A percentile compares a stretch with the other conserved stretches of the same genome.
Evolutionary conservation across 1,140 invertebrate species (phyloP).

Genomic region (Drosophila lowei): DNA sequence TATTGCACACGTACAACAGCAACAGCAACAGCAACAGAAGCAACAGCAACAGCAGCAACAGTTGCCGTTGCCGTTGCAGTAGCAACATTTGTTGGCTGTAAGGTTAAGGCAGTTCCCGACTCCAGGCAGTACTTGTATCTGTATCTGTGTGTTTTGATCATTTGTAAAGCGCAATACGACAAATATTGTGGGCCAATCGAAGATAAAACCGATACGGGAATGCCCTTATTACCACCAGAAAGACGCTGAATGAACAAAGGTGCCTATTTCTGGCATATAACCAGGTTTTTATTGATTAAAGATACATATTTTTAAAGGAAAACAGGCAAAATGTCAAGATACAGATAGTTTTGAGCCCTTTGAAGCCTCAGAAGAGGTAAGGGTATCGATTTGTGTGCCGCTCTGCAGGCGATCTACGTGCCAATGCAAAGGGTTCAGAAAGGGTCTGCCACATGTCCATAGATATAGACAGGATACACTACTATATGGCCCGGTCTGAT

Average conservation of each 20-base stretch:
- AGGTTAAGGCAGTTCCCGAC: constrained; percentile 45
- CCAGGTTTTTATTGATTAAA: too few relatives aligned
- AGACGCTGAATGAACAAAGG: too few relatives aligned
- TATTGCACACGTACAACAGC: constrained; percentile 16
- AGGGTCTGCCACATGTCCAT: constrained; percentile 35
- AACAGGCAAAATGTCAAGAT: too few relatives aligned
- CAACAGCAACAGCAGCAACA: constrained; percentile 27
- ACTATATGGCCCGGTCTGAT: constrained; percentile 41
- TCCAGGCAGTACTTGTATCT: constrained; percentile 20
- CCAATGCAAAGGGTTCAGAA: constrained; percentile 73
- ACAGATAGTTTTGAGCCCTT: too few relatives aligned
- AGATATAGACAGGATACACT: constrained; percentile 17
- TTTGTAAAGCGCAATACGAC: constrained; percentile 71
- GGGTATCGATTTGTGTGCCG: constrained; percentile 62
- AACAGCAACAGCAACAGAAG: constrained; percentile 13
- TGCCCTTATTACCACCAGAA: constrained; percentile 7
- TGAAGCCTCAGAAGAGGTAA: too few relatives aligned
- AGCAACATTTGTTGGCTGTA: constrained; percentile 58
- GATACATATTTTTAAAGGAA: too few relatives aligned
- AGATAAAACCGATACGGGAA: too few relatives aligned
- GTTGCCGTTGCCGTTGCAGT: constrained; percentile 61
- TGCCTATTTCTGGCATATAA: too few relatives aligned
- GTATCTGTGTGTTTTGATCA: constrained; percentile 78
- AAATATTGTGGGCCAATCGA: constrained; percentile 50
- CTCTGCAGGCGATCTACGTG: constrained; percentile 70